Conservation (phyloP, 2,797 vertebrate species). For the Falco concolor region DNA sequence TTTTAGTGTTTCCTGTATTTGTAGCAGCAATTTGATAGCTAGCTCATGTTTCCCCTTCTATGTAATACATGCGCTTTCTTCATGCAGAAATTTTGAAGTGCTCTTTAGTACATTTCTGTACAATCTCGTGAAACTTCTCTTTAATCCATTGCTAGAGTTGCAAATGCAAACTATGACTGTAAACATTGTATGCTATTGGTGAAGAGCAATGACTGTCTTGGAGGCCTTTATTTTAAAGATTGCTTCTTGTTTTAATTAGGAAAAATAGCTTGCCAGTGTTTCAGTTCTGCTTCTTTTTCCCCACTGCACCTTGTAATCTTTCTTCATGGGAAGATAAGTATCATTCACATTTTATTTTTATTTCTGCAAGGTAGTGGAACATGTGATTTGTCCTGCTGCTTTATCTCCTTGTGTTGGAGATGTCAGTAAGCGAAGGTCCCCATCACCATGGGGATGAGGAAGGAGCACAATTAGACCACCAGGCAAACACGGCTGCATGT, state of each 20-base stretch:
- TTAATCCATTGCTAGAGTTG: neutral
- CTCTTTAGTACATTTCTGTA: neutral
- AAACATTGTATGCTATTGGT: neutral
- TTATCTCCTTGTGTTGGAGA: neutral
- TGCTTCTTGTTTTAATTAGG: neutral
- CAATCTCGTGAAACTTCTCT: neutral
- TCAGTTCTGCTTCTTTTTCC: neutral
- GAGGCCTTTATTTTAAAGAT: neutral
- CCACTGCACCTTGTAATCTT: neutral
- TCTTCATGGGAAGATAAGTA: neutral
- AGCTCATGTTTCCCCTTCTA: neutral
- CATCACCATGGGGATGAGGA: neutral
- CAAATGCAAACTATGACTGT: neutral
- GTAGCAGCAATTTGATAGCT: neutral
- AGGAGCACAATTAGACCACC: neutral
- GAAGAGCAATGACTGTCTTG: neutral
- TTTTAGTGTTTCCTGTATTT: neutral
- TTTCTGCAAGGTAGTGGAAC: neutral
- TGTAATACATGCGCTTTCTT: neutral
- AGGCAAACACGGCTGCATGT: neutral
- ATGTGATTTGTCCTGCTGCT: neutral
- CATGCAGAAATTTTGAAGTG: neutral
- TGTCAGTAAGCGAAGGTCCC: neutral
- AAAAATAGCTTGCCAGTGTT: neutral
- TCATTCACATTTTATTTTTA: neutral